Evolutionary conservation across 2,797 vertebrate genomes (phyloP), one percentile per base, ranked within the genome.

Genomic region (Sphenopsis melanotis): DNA sequence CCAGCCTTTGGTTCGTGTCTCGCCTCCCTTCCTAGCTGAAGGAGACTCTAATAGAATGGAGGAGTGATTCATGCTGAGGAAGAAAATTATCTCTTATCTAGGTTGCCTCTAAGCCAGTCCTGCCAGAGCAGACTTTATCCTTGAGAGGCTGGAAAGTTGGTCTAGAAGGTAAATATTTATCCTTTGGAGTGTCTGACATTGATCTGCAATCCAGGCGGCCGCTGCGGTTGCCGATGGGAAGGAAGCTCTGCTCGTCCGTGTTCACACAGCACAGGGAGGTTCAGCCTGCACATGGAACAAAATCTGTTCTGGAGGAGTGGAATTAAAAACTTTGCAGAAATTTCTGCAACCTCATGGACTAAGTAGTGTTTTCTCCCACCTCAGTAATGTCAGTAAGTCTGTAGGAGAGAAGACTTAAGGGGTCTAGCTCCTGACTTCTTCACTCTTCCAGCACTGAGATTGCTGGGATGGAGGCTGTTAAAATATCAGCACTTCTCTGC

Each of bases 91-190:
- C 85, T 93, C 80, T 96, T 93, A 93, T 94, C 89, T 93, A 70
- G 52, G 70, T 79, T 96, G 82, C 34, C 63, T 87, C 76, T 91
- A 87, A 94, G 79, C 79, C 87, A 76, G 91, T 83, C 63, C 47
- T 83, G 78, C 42, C 68, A 78, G 82, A 64, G 57, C 72, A 29
- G 52, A 63, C 92, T 93, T 94, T 95, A 90, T 91, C 93, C 95
- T 95, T 95, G 86, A 88, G 89, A 91, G 77, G 75, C 80, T 88
- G 90, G 49, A 52, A 93, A 94, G 81, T 94, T 93, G 87, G 85
- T 93, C 77, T 95, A 56, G 85, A 87, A 85, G 87, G 91, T 95
- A 96, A 93, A 96, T 93, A 91, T 95, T 95, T 92, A 66, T 95
- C 78, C 91, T 88, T 75, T 14, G 27, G 77, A 79, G 95, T 70